Conservation (phyloP, 2,797 vertebrate genomes). For the Phalloptychus januarius region DNA sequence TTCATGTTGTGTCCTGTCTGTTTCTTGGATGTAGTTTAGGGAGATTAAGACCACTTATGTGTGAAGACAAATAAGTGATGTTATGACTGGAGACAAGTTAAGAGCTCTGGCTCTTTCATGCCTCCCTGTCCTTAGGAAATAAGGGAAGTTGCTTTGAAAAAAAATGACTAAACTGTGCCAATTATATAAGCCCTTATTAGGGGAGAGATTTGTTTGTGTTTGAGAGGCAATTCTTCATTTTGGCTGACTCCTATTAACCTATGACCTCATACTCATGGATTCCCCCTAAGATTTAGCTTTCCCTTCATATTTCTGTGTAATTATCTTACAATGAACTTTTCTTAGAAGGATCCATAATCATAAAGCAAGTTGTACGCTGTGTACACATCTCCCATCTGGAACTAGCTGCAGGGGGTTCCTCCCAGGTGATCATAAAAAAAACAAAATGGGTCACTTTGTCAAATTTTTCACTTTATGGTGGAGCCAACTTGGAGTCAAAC, state of each 20-base stretch:
- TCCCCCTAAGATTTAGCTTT: slow-evolving; percentile 15
- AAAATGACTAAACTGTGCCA: slow-evolving; percentile 12
- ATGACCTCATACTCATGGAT: slow-evolving; percentile 33
- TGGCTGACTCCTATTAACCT: slow-evolving; percentile 20
- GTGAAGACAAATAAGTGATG: slow-evolving; percentile 44
- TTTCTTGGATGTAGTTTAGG: slow-evolving; percentile 4
- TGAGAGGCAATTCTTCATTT: slow-evolving; percentile 43
- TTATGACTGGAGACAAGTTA: slow-evolving; percentile 57
- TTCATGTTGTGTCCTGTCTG: slow-evolving; percentile 36
- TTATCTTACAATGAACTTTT: slow-evolving; percentile 36
- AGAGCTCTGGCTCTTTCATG: slow-evolving; percentile 7
- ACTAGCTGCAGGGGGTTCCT: slow-evolving; percentile 39
- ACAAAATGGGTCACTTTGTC: slow-evolving; percentile 42
- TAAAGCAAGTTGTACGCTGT: slow-evolving; percentile 33
- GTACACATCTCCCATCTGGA: slow-evolving; percentile 51
- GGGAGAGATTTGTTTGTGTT: slow-evolving; percentile 37
- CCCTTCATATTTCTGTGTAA: slow-evolving; percentile 34
- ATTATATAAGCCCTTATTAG: slow-evolving; percentile 11
- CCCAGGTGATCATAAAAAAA: slow-evolving; percentile 55
- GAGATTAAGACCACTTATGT: slow-evolving; percentile 32
- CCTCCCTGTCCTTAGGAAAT: slow-evolving; percentile 9
- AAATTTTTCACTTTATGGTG: slow-evolving; percentile 41
- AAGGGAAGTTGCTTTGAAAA: slow-evolving; percentile 12
- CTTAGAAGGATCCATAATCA: slow-evolving; percentile 15
- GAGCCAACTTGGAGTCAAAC: slow-evolving; percentile 27